phyloP scores from a whole-genome alignment of 37 sponge, comb jelly and placozoan species.

The Halisarca cf. caerulea region DNA sequence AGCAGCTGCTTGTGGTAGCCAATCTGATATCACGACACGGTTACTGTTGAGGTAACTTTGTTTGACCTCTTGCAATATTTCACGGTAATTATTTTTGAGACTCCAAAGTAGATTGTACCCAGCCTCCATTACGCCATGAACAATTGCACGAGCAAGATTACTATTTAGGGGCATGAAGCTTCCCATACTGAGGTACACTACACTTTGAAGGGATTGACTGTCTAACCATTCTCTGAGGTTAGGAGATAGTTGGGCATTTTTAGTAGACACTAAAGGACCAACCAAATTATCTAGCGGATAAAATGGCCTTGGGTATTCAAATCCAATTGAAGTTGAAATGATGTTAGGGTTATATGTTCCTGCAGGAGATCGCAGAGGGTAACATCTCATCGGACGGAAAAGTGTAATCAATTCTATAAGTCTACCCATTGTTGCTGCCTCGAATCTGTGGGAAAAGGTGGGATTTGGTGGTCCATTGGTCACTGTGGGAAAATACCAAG shows the following conservation, averaged over 20 bases:
- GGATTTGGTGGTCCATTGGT: background rate
- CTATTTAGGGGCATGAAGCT: background rate
- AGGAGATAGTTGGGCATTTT: background rate
- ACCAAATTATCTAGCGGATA: conserved; percentile 5
- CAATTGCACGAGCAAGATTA: background rate
- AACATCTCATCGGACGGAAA: background rate
- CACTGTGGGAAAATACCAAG: background rate
- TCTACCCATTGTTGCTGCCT: background rate
- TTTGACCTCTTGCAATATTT: background rate
- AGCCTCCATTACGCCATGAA: background rate
- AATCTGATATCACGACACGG: background rate
- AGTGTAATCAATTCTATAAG: background rate
- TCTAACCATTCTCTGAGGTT: conserved; percentile 23
- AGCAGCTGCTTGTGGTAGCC: conserved; percentile 33
- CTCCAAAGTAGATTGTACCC: conserved; percentile 33
- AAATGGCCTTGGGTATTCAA: background rate
- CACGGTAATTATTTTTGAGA: background rate
- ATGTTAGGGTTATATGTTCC: background rate
- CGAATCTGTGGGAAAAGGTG: background rate
- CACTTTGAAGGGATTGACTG: background rate
- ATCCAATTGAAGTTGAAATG: background rate
- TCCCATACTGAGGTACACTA: conserved; percentile 45
- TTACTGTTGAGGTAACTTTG: background rate
- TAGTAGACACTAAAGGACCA: conserved; percentile 8
- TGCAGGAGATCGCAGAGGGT: background rate